Evolutionary conservation across 1,140 invertebrate genomes (phyloP).

Genomic region (Agraylea sexmaculata): DNA sequence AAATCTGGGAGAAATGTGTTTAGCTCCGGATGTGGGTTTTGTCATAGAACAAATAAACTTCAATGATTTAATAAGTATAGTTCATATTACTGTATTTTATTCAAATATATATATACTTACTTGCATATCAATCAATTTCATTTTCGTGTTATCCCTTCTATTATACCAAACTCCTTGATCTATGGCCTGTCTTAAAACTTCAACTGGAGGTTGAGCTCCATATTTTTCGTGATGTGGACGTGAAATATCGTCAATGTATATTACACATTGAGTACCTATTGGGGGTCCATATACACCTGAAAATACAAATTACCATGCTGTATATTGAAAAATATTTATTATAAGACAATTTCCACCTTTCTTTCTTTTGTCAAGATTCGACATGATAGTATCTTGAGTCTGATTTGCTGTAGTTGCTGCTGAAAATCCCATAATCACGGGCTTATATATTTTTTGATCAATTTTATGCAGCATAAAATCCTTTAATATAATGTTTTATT

Average conservation of each 20-base stretch:
- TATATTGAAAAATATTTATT: slow-evolving; percentile 14
- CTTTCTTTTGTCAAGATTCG: slow-evolving; percentile 82
- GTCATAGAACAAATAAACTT: slow-evolving; percentile 80
- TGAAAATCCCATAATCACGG: slow-evolving; percentile 83
- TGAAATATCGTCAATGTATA: slow-evolving; percentile 91
- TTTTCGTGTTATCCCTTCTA: slow-evolving; percentile 69
- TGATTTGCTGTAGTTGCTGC: slow-evolving; percentile 88
- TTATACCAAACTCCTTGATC: slow-evolving; percentile 91
- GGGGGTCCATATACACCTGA: slow-evolving; percentile 80
- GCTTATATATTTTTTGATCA: slow-evolving; percentile 69
- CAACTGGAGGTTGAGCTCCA: slow-evolving; percentile 86
- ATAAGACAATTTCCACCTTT: slow-evolving; percentile 47
- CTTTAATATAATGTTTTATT: slow-evolving; percentile 21
- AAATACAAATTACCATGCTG: slow-evolving; percentile 7
- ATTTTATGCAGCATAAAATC: slow-evolving; percentile 78
- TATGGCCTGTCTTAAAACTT: slow-evolving; percentile 78
- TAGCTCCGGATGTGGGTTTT: slow-evolving; percentile 69
- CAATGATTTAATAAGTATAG: slow-evolving; percentile 12
- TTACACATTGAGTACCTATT: slow-evolving; percentile 75
- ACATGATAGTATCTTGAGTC: slow-evolving; percentile 93
- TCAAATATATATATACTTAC: slow-evolving; percentile 30
- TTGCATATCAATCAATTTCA: slow-evolving; percentile 82
- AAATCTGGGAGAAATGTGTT: slow-evolving; percentile 76
- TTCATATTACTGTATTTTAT: background rate
- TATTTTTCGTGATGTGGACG: slow-evolving; percentile 81